These are phyloP conservation scores for Syritta pipiens DNA, from an alignment of 2,888 invertebrate genomes.

Conservation along the genomic window DNA sequence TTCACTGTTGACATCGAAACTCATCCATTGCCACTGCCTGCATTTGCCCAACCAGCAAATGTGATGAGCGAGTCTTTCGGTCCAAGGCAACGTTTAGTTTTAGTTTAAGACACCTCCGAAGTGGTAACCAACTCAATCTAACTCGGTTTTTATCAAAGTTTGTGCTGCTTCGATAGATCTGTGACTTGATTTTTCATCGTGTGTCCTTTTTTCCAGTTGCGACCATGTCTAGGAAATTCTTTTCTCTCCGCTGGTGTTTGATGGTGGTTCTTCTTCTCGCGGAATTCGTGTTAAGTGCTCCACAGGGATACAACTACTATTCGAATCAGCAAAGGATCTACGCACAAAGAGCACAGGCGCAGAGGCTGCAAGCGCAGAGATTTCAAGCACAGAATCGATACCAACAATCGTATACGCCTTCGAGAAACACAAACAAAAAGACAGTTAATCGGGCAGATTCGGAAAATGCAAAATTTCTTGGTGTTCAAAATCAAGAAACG, in stretches of 20 bases:
- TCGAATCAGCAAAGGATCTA: constrained; percentile 44
- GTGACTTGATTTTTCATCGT: neutral
- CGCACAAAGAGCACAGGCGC: constrained; percentile 46
- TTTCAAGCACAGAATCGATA: constrained; percentile 47
- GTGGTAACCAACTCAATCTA: constrained; percentile 10
- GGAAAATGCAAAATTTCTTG: constrained; percentile 77
- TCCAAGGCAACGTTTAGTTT: constrained; percentile 33
- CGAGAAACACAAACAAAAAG: constrained; percentile 20
- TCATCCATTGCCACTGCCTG: constrained; percentile 33
- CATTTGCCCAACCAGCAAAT: neutral
- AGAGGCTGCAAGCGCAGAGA: constrained; percentile 41
- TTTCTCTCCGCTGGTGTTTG: constrained; percentile 7
- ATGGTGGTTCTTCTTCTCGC: constrained; percentile 28
- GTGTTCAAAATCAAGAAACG: constrained; percentile 74
- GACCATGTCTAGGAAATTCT: constrained; percentile 1
- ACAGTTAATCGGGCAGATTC: constrained; percentile 71
- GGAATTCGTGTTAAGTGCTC: constrained; percentile 41
- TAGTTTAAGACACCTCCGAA: constrained; percentile 14
- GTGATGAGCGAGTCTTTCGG: constrained; percentile 25
- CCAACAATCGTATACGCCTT: constrained; percentile 14
- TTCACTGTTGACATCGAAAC: neutral
- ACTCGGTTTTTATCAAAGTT: neutral
- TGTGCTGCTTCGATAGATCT: neutral
- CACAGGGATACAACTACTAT: constrained; percentile 56
- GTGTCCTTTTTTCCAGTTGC: neutral